Evolutionary conservation across 2,888 invertebrate species (phyloP).

Genomic region (Drosophila hamatofila): DNA sequence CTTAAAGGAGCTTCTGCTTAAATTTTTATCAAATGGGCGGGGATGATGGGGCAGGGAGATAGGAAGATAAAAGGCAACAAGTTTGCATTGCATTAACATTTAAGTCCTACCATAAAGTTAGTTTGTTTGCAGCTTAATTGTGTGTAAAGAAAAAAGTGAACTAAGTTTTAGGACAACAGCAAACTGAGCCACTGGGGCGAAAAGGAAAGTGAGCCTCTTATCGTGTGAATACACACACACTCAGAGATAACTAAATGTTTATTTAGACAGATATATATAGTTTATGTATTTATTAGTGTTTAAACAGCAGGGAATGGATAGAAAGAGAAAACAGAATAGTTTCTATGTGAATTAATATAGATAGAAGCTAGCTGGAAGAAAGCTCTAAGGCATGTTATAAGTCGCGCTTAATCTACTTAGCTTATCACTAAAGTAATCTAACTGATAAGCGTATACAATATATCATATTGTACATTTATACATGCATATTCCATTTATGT

Average conservation of each 20-base stretch:
- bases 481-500: not conserved
- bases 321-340: not conserved
- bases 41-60: not conserved
- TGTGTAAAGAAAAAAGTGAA: constrained; percentile 47
- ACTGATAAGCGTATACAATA: not conserved
- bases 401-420: not conserved
- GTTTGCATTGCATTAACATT: constrained; percentile 68
- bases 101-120: constrained; percentile 54
- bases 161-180: constrained; percentile 9
- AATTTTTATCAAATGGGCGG: not conserved
- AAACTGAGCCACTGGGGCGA: not conserved
- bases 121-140: constrained; percentile 74
- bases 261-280: not conserved
- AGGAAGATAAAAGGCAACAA: constrained; percentile 57
- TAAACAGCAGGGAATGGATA: not conserved
- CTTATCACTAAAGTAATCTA: not conserved
- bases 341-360: not conserved
- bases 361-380: not conserved
- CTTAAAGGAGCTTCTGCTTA: constrained; percentile 36
- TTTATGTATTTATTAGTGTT: not conserved
- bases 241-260: not conserved
- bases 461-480: not conserved
- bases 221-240: not conserved
- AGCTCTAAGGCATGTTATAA: not conserved
- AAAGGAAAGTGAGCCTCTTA: constrained; percentile 1